Base-by-base conservation (phyloP, 2,113 vertebrate species). In the Arothron firmamentum region DNA sequence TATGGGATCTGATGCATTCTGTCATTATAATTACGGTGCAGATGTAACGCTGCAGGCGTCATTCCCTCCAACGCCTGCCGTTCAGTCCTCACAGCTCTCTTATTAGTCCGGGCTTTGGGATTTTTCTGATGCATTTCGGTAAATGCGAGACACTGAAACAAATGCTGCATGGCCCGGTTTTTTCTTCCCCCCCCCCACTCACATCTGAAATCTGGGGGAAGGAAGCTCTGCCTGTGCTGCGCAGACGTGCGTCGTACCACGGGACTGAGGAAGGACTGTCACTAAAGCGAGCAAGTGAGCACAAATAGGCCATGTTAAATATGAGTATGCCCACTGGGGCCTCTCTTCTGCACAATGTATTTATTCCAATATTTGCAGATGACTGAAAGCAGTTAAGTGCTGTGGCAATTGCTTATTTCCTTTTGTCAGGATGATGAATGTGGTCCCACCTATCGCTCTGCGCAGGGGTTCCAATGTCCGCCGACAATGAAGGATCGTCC, bases 341-440 rank as follows among this genome's bases (percentile, higher is more conserved):
- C 71, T 78, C 77, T 69, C 38, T 45, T 83, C 69, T 79, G 56
- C 65, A 16, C 75, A 38, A 65, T 73, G 31, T 72, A 65, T 87
- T 88, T 81, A 83, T 90, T 81, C 76, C 79, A 77, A 88, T 89
- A 90, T 86, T 86, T 87, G 78, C 74, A 85, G 69, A 83, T 88
- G 77, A 71, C 70, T 86, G 82, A 88, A 88, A 83, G 68, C 81
- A 83, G 84, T 89, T 87, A 85, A 85, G 80, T 86, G 79, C 73
- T 63, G 57, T 87, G 84, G 83, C 87, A 87, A 87, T 88, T 90
- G 86, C 85, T 84, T 84, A 84, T 88, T 87, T 89, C 80, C 72
- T 70, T 85, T 82, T 87, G 85, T 88, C 85, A 88, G 83, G 60
- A 80, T 89, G 86, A 88, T 90, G 74, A 88, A 88, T 90, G 79